Evolutionary conservation across 2,113 vertebrate genomes (phyloP).

Genomic region (Maccullochella peelii): DNA sequence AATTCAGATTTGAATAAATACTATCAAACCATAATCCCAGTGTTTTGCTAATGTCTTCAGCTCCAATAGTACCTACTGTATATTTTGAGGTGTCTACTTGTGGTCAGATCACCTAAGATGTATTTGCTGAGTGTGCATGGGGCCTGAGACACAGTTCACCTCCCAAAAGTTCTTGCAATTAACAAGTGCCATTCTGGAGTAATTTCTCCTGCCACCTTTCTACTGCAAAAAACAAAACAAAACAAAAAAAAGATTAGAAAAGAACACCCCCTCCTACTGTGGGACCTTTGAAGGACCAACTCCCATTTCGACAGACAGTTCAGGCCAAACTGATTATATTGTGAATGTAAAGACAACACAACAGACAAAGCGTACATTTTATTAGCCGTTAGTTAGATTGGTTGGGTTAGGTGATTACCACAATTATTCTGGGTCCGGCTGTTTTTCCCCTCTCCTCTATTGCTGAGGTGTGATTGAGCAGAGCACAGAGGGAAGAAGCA

Average conservation of each 20-base stretch:
- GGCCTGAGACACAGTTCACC: background rate
- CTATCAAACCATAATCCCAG: background rate
- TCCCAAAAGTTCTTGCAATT: conserved; percentile 17
- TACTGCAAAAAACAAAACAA: background rate
- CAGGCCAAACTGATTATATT: background rate
- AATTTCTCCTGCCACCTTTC: conserved; percentile 13
- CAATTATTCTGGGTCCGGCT: conserved; percentile 36
- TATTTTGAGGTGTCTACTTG: background rate
- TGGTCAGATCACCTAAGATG: background rate
- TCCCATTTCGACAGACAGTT: background rate
- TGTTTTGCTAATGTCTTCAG: background rate
- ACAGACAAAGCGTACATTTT: background rate
- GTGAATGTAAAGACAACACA: background rate
- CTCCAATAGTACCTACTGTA: background rate
- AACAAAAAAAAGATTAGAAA: background rate
- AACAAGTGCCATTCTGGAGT: conserved; percentile 17
- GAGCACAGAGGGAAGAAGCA: conserved; percentile 38
- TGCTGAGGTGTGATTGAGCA: conserved; percentile 62
- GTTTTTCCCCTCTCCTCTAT: background rate
- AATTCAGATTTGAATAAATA: conserved; percentile 13
- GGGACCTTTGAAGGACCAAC: background rate
- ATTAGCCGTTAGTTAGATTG: conserved; percentile 21
- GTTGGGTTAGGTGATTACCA: conserved; percentile 34
- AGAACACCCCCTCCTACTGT: background rate
- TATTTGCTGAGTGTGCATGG: background rate